Evolutionary conservation across 2,888 invertebrate genomes (phyloP).

Genomic region (Drosophila neonasuta): DNA sequence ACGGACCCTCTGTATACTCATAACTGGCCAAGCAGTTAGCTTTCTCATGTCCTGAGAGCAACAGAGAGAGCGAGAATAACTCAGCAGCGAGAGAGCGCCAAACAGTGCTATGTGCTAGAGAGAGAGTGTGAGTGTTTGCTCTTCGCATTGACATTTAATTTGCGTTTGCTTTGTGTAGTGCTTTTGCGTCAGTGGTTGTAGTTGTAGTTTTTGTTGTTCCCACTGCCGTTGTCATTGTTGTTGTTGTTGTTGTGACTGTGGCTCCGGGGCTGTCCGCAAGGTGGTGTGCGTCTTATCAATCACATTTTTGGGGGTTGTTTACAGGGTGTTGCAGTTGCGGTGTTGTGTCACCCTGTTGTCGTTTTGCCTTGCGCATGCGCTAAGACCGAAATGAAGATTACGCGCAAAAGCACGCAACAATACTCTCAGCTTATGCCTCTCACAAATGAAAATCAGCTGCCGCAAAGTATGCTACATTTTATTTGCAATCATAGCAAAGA

Average conservation of each 20-base stretch:
- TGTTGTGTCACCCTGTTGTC: constrained; percentile 27
- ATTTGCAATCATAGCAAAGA: neutral
- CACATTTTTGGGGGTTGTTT: constrained; percentile 49
- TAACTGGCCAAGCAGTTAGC: constrained; percentile 16
- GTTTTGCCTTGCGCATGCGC: constrained; percentile 27
- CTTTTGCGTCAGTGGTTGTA: constrained; percentile 40
- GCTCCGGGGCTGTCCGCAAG: constrained; percentile 22
- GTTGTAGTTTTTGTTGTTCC: constrained; percentile 25
- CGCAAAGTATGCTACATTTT: constrained; percentile 5
- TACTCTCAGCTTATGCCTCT: neutral
- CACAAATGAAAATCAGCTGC: constrained; percentile 3
- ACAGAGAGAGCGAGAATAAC: constrained; percentile 15
- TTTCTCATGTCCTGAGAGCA: constrained; percentile 10
- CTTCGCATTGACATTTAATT: constrained; percentile 62
- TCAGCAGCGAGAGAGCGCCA: neutral
- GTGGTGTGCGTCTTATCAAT: constrained; percentile 42
- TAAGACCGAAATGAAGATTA: neutral
- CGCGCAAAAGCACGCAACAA: constrained; percentile 4
- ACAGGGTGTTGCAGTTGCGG: constrained; percentile 35
- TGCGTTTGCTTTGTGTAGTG: constrained; percentile 29
- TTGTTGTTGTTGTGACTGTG: constrained; percentile 11
- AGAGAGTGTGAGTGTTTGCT: constrained; percentile 42
- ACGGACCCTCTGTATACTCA: constrained; percentile 32
- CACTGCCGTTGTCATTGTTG: constrained; percentile 5
- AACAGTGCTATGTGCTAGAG: constrained; percentile 12